Percentiles rank a stretch among this genome's conserved stretches.
These are phyloP conservation scores for Philereme vetulata DNA, from an alignment of 2,888 invertebrate genomes.

Conservation along the genomic window DNA sequence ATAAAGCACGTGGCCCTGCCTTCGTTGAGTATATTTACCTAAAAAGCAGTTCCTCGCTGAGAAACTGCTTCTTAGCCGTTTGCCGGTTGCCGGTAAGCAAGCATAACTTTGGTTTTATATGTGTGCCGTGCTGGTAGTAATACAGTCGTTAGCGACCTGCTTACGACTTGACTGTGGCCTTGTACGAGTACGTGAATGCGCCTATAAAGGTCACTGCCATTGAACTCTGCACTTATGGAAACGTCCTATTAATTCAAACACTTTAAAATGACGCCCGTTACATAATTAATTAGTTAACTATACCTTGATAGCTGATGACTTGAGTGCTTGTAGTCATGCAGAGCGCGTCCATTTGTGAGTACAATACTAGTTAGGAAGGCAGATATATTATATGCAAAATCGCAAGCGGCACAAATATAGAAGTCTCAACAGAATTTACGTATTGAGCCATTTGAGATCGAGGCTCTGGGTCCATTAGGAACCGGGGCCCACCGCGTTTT, in stretches of 20 bases:
- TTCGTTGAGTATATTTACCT: not conserved
- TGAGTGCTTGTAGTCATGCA: not conserved
- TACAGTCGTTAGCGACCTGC: no score
- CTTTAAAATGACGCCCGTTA: slow-evolving; percentile 12
- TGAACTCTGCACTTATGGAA: slow-evolving; percentile 37
- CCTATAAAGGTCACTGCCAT: slow-evolving; percentile 36
- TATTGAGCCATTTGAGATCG: no score
- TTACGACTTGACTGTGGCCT: no score
- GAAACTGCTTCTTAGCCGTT: no score
- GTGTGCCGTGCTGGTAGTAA: no score
- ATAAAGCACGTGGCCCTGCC: slow-evolving; percentile 48
- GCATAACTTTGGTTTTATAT: no score
- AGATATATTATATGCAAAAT: no score
- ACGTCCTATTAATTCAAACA: slow-evolving; percentile 16
- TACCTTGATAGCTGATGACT: not conserved
- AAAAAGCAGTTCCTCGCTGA: slow-evolving; percentile 10
- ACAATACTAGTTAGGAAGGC: no score
- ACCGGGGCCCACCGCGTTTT: no score
- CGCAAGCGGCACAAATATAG: no score
- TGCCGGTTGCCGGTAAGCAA: not conserved
- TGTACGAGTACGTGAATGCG: not conserved
- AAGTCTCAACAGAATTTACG: no score
- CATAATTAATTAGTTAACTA: slow-evolving; percentile 2
- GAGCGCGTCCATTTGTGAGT: not conserved
- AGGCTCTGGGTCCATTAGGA: no score